A percentile compares a stretch with the other conserved stretches of the same genome.
These are phyloP conservation scores for Vimba vimba DNA, from an alignment of 2,113 vertebrate species.

Conservation along the genomic window DNA sequence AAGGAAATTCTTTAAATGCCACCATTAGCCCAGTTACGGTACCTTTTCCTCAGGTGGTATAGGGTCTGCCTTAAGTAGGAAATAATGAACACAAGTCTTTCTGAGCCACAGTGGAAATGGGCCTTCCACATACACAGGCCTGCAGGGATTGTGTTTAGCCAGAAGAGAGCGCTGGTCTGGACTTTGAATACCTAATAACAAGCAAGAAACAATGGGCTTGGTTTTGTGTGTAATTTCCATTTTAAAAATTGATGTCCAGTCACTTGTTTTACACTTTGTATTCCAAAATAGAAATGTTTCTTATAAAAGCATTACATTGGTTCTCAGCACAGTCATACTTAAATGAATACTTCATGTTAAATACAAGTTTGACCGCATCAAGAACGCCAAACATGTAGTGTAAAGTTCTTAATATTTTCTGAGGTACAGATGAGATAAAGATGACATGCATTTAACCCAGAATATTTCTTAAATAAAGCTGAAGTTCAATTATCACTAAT, in stretches of 20 bases:
- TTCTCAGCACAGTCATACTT: neutral
- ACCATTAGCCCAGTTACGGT: neutral
- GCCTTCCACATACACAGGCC: conserved; percentile 87
- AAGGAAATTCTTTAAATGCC: neutral
- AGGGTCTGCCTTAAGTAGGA: conserved; percentile 84
- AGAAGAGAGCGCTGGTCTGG: conserved; percentile 80
- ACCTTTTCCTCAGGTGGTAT: conserved; percentile 76
- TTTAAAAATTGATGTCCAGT: neutral
- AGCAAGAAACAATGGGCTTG: neutral
- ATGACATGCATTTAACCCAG: neutral
- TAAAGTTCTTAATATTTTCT: neutral
- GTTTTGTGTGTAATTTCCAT: neutral
- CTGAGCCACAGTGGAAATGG: conserved; percentile 89
- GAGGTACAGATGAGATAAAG: neutral
- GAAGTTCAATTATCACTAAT: neutral
- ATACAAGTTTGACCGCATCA: neutral
- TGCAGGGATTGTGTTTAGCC: conserved; percentile 73
- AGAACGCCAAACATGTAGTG: neutral
- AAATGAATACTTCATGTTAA: neutral
- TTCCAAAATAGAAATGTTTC: neutral
- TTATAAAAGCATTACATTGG: neutral
- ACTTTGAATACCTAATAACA: conserved; percentile 83
- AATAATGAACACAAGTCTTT: conserved; percentile 82
- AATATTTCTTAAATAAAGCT: neutral
- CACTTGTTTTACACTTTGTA: neutral